Conservation (phyloP, 2,113 vertebrate species). For the Aldabrachelys gigantea region DNA sequence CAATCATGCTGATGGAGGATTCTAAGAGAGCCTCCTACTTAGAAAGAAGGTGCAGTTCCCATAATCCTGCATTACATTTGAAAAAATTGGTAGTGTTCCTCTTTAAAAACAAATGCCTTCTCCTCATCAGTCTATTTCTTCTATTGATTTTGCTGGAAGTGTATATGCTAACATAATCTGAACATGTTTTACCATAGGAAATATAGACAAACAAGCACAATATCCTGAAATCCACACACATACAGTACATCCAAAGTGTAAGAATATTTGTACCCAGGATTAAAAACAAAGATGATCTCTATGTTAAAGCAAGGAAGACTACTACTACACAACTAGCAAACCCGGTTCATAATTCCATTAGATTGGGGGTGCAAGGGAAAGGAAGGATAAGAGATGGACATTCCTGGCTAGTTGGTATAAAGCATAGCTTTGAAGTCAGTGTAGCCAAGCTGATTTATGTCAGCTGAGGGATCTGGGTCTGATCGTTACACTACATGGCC, state of each 20-base stretch:
- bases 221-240: background rate
- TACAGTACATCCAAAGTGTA: background rate
- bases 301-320: background rate
- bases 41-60: background rate
- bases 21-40: background rate
- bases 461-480: background rate
- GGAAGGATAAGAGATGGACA: background rate
- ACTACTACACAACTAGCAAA: background rate
- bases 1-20: background rate
- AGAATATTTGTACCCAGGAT: background rate
- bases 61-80: background rate
- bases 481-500: background rate
- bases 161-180: background rate
- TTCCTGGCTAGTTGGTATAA: accelerated
- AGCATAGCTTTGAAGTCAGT: background rate
- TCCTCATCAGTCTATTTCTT: background rate
- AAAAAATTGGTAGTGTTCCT: background rate
- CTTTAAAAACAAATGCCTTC: background rate
- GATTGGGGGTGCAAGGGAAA: background rate
- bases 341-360: background rate
- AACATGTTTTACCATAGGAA: background rate
- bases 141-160: background rate
- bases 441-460: background rate
- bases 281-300: background rate
- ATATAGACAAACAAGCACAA: background rate